Conservation (phyloP, 2,113 vertebrate genomes). For the Antechinus flavipes region DNA sequence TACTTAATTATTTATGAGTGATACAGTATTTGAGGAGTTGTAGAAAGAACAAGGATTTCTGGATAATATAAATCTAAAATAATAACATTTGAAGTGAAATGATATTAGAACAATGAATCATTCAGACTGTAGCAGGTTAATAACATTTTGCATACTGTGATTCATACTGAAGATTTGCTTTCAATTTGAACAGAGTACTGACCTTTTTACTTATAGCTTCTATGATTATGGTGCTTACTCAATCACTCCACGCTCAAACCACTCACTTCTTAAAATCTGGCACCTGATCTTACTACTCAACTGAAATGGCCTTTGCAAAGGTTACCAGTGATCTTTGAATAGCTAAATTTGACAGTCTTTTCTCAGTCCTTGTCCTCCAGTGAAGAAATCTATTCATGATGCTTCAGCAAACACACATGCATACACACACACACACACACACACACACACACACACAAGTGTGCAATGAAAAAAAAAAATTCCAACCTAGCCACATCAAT, state of each 20-base stretch:
- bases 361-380: neutral
- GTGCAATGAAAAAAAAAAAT: too few relatives aligned
- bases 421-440: too few relatives aligned
- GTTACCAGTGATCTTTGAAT: neutral
- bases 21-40: neutral
- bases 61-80: slow-evolving; percentile 53
- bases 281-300: neutral
- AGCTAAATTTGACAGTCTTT: neutral
- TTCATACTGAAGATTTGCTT: slow-evolving; percentile 16
- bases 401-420: neutral
- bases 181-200: slow-evolving; percentile 1
- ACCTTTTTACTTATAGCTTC: neutral
- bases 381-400: neutral
- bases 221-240: neutral
- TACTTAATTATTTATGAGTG: slow-evolving; percentile 11
- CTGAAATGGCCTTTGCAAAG: neutral
- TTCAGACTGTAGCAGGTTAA: slow-evolving; percentile 18
- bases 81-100: slow-evolving; percentile 22
- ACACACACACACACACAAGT: too few relatives aligned
- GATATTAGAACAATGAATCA: slow-evolving; percentile 33
- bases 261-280: neutral
- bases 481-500: neutral
- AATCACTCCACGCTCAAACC: neutral
- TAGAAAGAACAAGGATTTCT: slow-evolving; percentile 18
- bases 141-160: slow-evolving; percentile 18